phyloP scores from a whole-genome alignment of 1,140 invertebrate genomes.

The Cotesia typhae region DNA sequence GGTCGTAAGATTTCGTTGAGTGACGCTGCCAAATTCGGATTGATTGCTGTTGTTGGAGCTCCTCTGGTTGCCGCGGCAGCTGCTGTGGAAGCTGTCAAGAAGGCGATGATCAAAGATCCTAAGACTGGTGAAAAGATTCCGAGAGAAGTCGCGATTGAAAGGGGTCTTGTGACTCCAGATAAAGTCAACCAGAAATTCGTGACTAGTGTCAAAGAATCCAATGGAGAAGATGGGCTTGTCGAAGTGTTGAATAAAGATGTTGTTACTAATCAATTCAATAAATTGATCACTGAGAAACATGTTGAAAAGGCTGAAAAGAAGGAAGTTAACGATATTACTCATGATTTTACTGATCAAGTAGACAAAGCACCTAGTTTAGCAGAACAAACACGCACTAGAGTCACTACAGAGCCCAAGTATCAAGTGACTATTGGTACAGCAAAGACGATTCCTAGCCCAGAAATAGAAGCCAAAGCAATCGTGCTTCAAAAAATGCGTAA shows the following conservation, averaged over 20 bases:
- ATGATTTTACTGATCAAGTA: slow-evolving; percentile 48
- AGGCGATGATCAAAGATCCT: slow-evolving; percentile 79
- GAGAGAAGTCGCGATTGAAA: slow-evolving; percentile 81
- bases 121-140: slow-evolving; percentile 78
- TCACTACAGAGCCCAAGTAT: slow-evolving; percentile 75
- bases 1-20: slow-evolving; percentile 75
- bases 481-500: slow-evolving; percentile 82
- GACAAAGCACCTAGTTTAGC: slow-evolving; percentile 63
- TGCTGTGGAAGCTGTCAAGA: slow-evolving; percentile 65
- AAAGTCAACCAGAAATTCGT: slow-evolving; percentile 39
- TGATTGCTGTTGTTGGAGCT: slow-evolving; percentile 75
- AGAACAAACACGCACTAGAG: slow-evolving; percentile 69
- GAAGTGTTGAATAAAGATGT: slow-evolving; percentile 68
- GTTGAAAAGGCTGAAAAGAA: slow-evolving; percentile 52
- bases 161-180: slow-evolving; percentile 72
- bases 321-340: slow-evolving; percentile 35
- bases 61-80: slow-evolving; percentile 74
- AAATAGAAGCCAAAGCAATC: slow-evolving; percentile 73
- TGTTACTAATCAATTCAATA: slow-evolving; percentile 51
- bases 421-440: slow-evolving; percentile 72
- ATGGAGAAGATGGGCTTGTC: slow-evolving; percentile 62
- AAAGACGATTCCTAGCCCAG: slow-evolving; percentile 64
- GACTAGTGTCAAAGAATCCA: slow-evolving; percentile 61
- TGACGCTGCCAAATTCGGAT: slow-evolving; percentile 79
- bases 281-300: slow-evolving; percentile 48